phyloP scores from a whole-genome alignment of 2,113 vertebrate genomes.

The Lepus timidus region DNA sequence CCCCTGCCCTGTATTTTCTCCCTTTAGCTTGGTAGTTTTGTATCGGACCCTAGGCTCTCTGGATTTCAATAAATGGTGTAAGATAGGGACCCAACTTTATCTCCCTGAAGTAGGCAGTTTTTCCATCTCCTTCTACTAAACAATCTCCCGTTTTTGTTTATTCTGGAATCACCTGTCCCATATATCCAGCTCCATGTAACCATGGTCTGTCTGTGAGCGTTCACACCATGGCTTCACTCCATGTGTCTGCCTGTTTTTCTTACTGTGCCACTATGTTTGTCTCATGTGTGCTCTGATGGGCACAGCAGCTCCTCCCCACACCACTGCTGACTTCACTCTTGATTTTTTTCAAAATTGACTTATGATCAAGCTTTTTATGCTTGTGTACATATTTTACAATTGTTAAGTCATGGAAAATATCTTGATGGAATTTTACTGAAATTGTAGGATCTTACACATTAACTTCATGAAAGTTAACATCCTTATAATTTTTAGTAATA shows the following conservation, averaged over 20 bases:
- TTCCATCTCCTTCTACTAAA: not conserved
- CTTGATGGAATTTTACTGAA: not conserved
- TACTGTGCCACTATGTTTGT: not conserved
- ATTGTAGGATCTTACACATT: not conserved
- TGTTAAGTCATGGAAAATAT: constrained; percentile 14
- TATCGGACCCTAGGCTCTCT: not conserved
- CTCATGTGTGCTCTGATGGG: not conserved
- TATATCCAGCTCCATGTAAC: not conserved
- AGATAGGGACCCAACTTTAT: not conserved
- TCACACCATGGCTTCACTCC: not conserved
- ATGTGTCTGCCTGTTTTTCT: not conserved
- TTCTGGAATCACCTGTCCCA: not conserved
- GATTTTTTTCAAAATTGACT: not conserved
- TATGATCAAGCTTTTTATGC: not conserved
- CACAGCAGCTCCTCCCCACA: not conserved
- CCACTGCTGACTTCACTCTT: not conserved
- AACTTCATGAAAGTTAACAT: not conserved
- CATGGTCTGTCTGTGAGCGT: not conserved
- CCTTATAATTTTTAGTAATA: not conserved
- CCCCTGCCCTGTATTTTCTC: not conserved
- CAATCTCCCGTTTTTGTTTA: not conserved
- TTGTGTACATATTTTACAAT: not conserved
- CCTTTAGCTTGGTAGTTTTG: not conserved
- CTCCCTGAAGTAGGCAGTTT: not conserved
- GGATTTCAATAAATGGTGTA: not conserved